Base-by-base conservation (phyloP, 2,797 vertebrate species). In the Pteropus rufus region DNA sequence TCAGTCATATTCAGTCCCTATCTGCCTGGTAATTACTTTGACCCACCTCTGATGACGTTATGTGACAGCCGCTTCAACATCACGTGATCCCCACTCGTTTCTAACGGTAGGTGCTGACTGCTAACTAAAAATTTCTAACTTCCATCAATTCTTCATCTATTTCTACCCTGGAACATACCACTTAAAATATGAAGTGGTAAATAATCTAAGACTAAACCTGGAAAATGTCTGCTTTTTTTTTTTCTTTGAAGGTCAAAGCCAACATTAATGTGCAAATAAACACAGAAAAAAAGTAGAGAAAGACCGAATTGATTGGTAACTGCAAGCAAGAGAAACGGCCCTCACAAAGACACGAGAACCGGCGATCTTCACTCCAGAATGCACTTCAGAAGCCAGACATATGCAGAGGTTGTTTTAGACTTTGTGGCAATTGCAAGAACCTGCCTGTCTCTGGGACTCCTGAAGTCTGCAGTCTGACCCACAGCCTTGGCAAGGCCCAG, bases 21-120 rank as follows among this genome's bases (percentile, higher is more conserved):
- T 96, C 95, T 98, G 79, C 93, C 86, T 24, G 29, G 95, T 92
- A 96, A 97, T 97, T 95, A 56, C 10, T 95, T 1, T 72, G 69
- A 83, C 96, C 93, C 65, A 15, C 86, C 44, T 97, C 90, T 97
- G 73, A 89, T 94, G 96, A 90, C 77, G 93, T 54, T 85, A 72
- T 14, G 70, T 80, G 84, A n/a, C 91, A 87, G 90, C 95, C 89
- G 52, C 81, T 64, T 56, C 0, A 77, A 54, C 90, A 95, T 95
- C 87, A 93, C 10, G 81, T 93, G 97, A 85, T 90, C 92, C 9
- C 0, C 2, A 39, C 75, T 96, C 94, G 77, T 89, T 94, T 86
- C 77, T 94, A 85, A 97, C 34, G 54, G 90, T 24, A 70, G 91
- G 76, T 91, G 96, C 94, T 31, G 96, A 98, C 95, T 94, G 96